Conservation (phyloP, 35 echinoderm and acorn worm genomes). For the Apostichopus parvimensis region DNA sequence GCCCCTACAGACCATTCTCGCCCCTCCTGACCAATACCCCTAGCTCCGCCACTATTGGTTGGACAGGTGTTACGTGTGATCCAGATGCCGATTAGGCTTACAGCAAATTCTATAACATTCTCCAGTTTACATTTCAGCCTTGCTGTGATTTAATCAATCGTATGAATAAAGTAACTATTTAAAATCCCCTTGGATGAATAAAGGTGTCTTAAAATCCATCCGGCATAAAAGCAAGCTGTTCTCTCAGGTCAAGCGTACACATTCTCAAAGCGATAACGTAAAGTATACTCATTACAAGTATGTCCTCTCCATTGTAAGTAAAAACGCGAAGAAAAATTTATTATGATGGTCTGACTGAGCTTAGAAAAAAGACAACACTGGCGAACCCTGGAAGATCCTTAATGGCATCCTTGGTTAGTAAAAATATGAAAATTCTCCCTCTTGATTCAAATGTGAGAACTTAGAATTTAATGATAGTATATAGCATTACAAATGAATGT, state of each 20-base stretch:
- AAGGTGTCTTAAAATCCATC: background rate
- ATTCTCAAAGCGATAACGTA: slow-evolving; percentile 13
- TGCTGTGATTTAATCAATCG: no score
- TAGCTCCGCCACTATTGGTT: no score
- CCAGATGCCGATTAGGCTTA: no score
- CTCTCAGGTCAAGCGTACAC: background rate
- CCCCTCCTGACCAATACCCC: no score
- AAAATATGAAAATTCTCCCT: background rate
- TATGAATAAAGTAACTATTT: background rate
- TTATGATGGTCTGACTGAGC: slow-evolving; percentile 20
- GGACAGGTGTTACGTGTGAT: no score
- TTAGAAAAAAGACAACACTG: background rate
- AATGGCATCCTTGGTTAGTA: slow-evolving; percentile 18
- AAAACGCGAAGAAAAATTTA: slow-evolving; percentile 12
- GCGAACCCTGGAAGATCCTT: slow-evolving; percentile 22
- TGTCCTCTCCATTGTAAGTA: slow-evolving; percentile 21
- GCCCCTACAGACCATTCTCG: no score
- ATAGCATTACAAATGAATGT: no score
- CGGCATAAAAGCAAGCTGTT: no score
- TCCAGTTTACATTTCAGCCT: no score
- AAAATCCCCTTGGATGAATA: background rate
- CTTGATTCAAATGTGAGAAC: no score
- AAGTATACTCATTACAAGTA: background rate
- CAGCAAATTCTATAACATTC: no score
- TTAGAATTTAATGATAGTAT: no score